Conservation (phyloP, 2,797 vertebrate genomes). For the Protonibea diacanthus region DNA sequence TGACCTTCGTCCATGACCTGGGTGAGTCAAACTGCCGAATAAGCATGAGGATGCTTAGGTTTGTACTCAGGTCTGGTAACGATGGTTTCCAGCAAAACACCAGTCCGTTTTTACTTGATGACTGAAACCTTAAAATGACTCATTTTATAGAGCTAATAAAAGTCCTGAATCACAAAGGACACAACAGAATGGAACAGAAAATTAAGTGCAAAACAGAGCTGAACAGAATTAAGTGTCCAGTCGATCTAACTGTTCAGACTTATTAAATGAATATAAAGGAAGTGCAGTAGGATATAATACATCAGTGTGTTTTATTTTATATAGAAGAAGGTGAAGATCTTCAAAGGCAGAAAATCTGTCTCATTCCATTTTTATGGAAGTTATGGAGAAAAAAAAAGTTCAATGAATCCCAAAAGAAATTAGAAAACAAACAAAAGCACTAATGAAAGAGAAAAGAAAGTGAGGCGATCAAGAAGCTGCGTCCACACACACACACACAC, state of each 20-base stretch:
- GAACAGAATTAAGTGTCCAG: background rate
- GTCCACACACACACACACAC: background rate
- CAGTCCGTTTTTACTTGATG: background rate
- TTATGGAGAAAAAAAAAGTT: background rate
- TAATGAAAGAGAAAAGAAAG: background rate
- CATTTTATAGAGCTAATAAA: background rate
- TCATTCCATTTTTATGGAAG: no score
- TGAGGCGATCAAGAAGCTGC: background rate
- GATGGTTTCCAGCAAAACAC: conserved; percentile 10
- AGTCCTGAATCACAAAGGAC: conserved; percentile 9
- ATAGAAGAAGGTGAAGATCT: background rate
- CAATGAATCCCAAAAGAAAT: background rate
- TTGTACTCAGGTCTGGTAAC: conserved; percentile 2
- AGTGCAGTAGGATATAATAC: background rate
- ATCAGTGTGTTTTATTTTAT: background rate
- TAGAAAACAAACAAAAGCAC: background rate
- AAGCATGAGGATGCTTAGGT: conserved; percentile 6
- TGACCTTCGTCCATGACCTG: background rate
- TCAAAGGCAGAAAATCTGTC: no score
- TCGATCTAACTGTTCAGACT: background rate
- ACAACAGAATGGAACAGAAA: background rate
- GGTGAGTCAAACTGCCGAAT: conserved; percentile 43
- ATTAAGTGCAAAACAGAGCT: background rate
- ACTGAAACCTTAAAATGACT: conserved; percentile 1
- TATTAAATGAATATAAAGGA: background rate